Evolutionary conservation across 2,888 invertebrate species (phyloP).

Genomic region (Geophilus truncorum): DNA sequence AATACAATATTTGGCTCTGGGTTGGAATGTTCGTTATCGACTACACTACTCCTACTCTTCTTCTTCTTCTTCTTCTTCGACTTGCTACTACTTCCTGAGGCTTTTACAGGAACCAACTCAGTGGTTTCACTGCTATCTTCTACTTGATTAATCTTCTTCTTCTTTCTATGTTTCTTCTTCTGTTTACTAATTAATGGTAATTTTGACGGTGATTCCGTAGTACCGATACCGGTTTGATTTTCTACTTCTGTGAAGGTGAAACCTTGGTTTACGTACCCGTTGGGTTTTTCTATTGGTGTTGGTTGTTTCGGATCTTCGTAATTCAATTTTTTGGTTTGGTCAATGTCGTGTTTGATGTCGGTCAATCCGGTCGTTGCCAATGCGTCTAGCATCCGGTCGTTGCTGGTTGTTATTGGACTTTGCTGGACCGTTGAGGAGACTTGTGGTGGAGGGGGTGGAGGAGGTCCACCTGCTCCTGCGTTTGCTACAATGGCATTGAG

Average conservation of each 20-base stretch:
- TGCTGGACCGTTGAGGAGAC: background rate
- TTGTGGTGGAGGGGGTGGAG: background rate
- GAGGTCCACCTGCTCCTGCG: background rate
- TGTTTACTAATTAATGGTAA: background rate
- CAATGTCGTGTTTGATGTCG: background rate
- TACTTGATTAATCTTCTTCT: background rate
- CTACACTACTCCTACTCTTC: background rate
- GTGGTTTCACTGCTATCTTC: background rate
- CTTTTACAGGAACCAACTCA: background rate
- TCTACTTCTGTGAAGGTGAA: background rate
- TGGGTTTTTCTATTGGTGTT: background rate
- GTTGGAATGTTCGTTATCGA: background rate
- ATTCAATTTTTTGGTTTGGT: constrained; percentile 1
- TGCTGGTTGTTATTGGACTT: background rate
- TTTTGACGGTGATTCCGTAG: background rate
- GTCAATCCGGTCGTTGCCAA: background rate
- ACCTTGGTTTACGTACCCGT: background rate
- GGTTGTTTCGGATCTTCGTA: background rate
- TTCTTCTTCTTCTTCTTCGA: background rate
- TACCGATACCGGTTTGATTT: background rate
- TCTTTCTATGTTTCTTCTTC: background rate
- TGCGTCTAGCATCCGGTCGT: background rate
- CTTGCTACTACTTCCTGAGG: background rate
- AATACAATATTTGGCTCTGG: background rate
- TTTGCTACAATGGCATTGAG: background rate